Conservation (phyloP, 2,888 invertebrate species). For the Thecocarcelia acutangulata region DNA sequence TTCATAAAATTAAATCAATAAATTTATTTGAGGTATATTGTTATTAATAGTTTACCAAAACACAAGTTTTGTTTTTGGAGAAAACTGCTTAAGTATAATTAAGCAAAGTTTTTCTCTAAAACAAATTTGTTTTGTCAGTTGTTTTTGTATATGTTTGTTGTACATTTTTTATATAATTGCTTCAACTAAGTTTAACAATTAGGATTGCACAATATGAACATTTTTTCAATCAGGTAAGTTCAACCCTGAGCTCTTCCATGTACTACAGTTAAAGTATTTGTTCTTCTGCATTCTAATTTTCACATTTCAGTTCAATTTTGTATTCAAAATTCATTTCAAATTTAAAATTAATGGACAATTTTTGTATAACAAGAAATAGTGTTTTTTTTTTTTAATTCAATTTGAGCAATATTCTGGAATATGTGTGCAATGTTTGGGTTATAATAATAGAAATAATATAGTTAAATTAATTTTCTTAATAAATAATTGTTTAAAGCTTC, state of each 20-base stretch:
- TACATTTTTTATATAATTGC: too few relatives aligned
- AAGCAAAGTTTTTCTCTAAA: background rate
- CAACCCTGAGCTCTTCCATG: too few relatives aligned
- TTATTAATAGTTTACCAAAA: background rate
- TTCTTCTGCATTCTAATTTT: too few relatives aligned
- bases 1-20: slow-evolving; percentile 17
- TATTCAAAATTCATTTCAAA: background rate
- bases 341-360: too few relatives aligned
- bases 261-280: too few relatives aligned
- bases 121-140: background rate
- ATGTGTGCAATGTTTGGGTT: slow-evolving; percentile 11
- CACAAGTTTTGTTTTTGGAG: too few relatives aligned
- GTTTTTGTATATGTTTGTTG: background rate
- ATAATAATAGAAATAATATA: background rate
- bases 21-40: slow-evolving; percentile 43
- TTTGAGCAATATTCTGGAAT: background rate
- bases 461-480: slow-evolving; percentile 1
- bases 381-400: background rate
- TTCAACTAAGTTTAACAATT: too few relatives aligned
- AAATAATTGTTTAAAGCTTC: slow-evolving; percentile 4
- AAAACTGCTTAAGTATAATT: too few relatives aligned
- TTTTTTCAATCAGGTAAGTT: too few relatives aligned
- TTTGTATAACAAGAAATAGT: background rate
- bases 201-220: too few relatives aligned
- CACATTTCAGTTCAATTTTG: background rate